Conservation (phyloP, 2,113 vertebrate genomes). For the Ophthalmolycus amberensis region DNA sequence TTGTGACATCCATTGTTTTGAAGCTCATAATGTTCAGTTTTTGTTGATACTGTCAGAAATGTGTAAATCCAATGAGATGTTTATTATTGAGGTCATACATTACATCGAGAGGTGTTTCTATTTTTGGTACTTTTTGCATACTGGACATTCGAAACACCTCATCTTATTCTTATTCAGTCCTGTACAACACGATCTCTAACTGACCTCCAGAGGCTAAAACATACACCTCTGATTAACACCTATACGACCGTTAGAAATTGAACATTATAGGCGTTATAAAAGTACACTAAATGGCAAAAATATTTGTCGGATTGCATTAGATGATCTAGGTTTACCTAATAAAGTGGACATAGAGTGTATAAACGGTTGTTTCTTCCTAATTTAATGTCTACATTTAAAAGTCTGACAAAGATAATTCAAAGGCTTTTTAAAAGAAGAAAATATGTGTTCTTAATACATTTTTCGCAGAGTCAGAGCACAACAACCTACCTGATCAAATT, state of each 20-base stretch:
- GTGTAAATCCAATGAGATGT: not conserved
- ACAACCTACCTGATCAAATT: constrained; percentile 78
- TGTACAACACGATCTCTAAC: not conserved
- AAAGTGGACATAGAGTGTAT: not conserved
- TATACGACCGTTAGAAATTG: not conserved
- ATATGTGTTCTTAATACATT: not conserved
- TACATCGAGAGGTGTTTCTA: not conserved
- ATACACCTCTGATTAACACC: not conserved
- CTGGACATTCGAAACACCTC: not conserved
- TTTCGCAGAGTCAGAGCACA: not conserved
- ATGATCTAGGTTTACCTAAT: not conserved
- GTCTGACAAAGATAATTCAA: not conserved
- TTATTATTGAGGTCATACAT: not conserved
- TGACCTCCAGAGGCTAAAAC: not conserved
- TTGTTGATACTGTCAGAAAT: not conserved
- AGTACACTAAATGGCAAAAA: not conserved
- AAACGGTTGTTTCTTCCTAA: not conserved
- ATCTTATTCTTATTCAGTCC: not conserved
- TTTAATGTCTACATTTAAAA: not conserved
- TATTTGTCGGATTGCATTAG: not conserved
- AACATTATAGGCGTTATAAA: not conserved
- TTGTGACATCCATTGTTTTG: not conserved
- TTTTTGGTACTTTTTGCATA: not conserved
- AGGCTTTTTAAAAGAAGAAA: not conserved
- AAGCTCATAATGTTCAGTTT: not conserved